Evolutionary conservation across 1,140 invertebrate genomes (phyloP).

Genomic region (Maniola jurtina): DNA sequence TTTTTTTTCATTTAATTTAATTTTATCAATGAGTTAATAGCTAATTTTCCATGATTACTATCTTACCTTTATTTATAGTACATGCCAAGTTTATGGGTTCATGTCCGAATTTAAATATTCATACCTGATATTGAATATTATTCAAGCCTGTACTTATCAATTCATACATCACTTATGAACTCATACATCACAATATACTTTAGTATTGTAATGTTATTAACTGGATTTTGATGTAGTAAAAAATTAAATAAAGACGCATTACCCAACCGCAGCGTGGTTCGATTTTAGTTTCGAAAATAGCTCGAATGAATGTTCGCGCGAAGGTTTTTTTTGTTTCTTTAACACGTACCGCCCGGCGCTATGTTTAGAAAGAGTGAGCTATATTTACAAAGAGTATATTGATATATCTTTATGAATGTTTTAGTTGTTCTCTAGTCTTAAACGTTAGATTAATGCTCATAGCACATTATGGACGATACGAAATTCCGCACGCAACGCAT

Average conservation of each 20-base stretch:
- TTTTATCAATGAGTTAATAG: too few species aligned
- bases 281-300: slow-evolving; percentile 45
- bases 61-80: too few species aligned
- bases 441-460: slow-evolving; percentile 39
- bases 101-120: too few species aligned
- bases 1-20: too few species aligned
- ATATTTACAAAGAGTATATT: slow-evolving; percentile 51
- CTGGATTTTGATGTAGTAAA: neutral
- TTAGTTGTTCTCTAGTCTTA: slow-evolving; percentile 72
- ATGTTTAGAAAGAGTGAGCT: slow-evolving; percentile 48
- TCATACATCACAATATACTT: neutral
- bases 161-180: neutral
- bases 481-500: too few species aligned
- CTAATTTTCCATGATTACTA: too few species aligned
- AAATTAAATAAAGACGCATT: neutral
- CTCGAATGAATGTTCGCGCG: slow-evolving; percentile 28
- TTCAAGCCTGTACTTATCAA: slow-evolving; percentile 1
- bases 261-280: slow-evolving; percentile 1
- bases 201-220: neutral
- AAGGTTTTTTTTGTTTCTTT: slow-evolving; percentile 44
- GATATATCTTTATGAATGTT: slow-evolving; percentile 61
- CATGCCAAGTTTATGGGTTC: too few species aligned
- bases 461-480: too few species aligned
- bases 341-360: slow-evolving; percentile 36
- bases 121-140: neutral